Evolutionary conservation across 2,113 vertebrate species (phyloP).

Genomic region (Columbina picui): DNA sequence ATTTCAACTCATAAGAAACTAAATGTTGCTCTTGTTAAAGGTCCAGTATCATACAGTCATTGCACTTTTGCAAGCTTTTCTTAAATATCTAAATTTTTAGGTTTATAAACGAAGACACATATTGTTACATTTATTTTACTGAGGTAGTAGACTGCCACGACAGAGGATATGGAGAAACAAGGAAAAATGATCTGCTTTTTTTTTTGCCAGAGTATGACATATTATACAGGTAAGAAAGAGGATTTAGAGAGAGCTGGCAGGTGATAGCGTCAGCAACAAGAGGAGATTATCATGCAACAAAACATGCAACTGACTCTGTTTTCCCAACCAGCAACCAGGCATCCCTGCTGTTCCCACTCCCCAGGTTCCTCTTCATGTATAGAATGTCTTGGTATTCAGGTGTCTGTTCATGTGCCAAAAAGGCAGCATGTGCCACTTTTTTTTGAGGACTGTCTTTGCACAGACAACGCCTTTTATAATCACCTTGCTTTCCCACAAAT

Average conservation of each 20-base stretch:
- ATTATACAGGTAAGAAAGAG: not conserved
- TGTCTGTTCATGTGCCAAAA: fast-evolving
- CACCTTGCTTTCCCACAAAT: not conserved
- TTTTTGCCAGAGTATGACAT: not conserved
- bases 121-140: not conserved
- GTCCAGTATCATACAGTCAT: not conserved
- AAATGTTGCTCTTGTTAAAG: not conserved
- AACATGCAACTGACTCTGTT: not conserved
- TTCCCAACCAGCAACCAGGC: not conserved
- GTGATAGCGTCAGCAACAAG: not conserved
- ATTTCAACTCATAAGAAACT: not conserved
- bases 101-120: not conserved
- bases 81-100: not conserved
- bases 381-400: not conserved
- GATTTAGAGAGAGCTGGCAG: not conserved
- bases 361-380: not conserved
- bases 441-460: not conserved
- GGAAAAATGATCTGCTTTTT: not conserved
- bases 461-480: not conserved
- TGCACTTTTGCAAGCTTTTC: not conserved
- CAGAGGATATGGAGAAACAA: not conserved
- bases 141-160: not conserved
- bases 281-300: not conserved
- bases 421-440: not conserved
- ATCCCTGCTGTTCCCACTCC: not conserved